Conservation (phyloP, 1,140 invertebrate species). For the Musca vetustissima region DNA sequence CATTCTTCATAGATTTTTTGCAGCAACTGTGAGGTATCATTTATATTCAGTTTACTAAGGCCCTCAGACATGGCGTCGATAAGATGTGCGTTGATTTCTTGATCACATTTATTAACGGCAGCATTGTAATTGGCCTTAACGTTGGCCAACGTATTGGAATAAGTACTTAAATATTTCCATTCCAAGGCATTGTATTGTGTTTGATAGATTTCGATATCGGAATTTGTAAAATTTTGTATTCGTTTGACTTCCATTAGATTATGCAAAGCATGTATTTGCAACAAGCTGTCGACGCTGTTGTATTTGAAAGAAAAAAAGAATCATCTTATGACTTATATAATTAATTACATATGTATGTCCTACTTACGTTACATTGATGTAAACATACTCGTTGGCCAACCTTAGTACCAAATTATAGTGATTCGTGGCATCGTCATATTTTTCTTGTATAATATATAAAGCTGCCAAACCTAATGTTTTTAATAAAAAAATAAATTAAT, state of each 20-base stretch:
- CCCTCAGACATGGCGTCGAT: not conserved
- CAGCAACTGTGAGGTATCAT: not conserved
- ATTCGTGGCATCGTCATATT: conserved; percentile 62
- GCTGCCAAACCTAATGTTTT: conserved; percentile 59
- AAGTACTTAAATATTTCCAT: conserved; percentile 61
- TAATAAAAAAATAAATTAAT: not conserved
- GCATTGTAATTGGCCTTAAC: not conserved
- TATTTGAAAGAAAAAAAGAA: no score
- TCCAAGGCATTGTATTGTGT: conserved; percentile 56
- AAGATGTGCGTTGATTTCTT: not conserved
- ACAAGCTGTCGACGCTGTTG: conserved; percentile 56
- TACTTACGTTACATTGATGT: conserved; percentile 39
- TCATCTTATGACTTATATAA: no score
- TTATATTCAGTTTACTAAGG: not conserved
- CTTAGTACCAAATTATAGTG: conserved; percentile 63
- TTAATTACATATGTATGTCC: not conserved
- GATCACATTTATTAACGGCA: not conserved
- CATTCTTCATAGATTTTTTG: conserved; percentile 28
- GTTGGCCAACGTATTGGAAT: conserved; percentile 12
- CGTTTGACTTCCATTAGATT: conserved; percentile 59
- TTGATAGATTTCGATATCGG: conserved; percentile 25
- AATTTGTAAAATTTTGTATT: not conserved
- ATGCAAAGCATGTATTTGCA: conserved; percentile 69
- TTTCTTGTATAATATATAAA: conserved; percentile 62
- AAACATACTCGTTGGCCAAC: conserved; percentile 42